Evolutionary conservation across 2,888 invertebrate species (phyloP).

Genomic region (Itoplectis maculator): DNA sequence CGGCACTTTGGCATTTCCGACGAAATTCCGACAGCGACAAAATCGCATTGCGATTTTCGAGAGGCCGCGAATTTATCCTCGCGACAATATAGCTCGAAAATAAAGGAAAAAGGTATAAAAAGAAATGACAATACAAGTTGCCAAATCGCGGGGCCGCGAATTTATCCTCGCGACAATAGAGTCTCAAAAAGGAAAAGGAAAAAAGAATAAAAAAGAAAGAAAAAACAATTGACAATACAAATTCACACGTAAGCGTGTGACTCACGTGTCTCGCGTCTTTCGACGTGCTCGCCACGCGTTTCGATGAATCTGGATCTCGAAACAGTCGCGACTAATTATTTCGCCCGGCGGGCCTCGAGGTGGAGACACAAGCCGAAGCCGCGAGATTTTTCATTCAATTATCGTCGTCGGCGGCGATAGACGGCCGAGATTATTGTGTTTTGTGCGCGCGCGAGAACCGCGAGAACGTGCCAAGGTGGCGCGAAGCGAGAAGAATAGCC

Average conservation of each 20-base stretch:
- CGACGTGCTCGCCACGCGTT: neutral
- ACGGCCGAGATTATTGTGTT: neutral
- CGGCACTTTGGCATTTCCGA: too few species aligned
- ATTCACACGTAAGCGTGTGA: neutral
- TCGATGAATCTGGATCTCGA: conserved; percentile 1
- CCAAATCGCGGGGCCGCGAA: too few species aligned
- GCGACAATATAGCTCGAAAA: too few species aligned
- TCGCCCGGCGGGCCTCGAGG: neutral
- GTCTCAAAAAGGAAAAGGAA: too few species aligned
- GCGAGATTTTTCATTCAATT: conserved; percentile 14
- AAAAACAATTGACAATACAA: conserved; percentile 3
- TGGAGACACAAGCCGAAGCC: neutral
- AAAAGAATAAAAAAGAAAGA: too few species aligned
- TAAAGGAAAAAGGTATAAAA: too few species aligned
- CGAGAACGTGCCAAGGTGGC: conserved; percentile 51
- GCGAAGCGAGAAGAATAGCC: conserved; percentile 45
- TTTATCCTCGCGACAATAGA: too few species aligned
- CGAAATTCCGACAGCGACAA: too few species aligned
- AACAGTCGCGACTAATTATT: conserved; percentile 36
- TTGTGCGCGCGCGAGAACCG: neutral
- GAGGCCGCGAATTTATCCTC: too few species aligned
- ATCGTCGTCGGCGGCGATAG: neutral
- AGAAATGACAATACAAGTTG: too few species aligned
- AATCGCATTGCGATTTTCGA: too few species aligned
- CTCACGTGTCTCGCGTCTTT: neutral